Evolutionary conservation across 2,113 vertebrate genomes (phyloP), one percentile per base, ranked within the genome.

Genomic region (Gallinago jamesoni): DNA sequence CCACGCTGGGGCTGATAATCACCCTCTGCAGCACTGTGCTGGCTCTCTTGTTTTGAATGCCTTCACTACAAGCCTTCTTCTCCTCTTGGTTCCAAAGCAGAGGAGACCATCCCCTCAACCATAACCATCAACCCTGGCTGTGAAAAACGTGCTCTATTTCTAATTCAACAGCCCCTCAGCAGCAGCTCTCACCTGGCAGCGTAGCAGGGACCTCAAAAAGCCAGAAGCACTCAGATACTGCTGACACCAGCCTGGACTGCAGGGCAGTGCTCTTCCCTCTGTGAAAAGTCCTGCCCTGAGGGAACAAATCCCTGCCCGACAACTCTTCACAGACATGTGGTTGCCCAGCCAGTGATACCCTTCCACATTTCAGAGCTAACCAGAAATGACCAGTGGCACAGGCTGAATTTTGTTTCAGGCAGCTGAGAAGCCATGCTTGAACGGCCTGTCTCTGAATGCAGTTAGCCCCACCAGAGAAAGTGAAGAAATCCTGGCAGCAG

Each of bases 11-110:
- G 27, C 39, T 48, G 33, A 60, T 31, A 55, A 84, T 41, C 41
- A 75, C 27, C 9, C 35, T 69, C 21, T 39, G 48, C 33, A 87
- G 23, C 28, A 53, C 25, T 21, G 21, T 28, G 35, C 10, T 53
- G 22, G 16, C 21, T 25, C 50, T 68, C 10, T n/a, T 55, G 14
- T 57, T 91, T 80, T 43, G 66, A 82, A 59, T 6, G 13, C 15
- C 30, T 91, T 70, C 43, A 43, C n/a, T 48, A 15, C 0, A 0
- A 63, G 60, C 7, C 7, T 0, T 1, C 7, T 81, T 68, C 43
- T 57, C 18, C 53, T 53, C 12, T 21, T 1, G 0, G 10, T 35
- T 91, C 43, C 4, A 2, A 79, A 70, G 74, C 2, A 1, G 24
- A 78, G 48, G 13, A 57, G 14, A 27, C 35, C 39, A 78, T 23